Evolutionary conservation across 1,140 invertebrate genomes (phyloP).

Genomic region (Heliconius himera): DNA sequence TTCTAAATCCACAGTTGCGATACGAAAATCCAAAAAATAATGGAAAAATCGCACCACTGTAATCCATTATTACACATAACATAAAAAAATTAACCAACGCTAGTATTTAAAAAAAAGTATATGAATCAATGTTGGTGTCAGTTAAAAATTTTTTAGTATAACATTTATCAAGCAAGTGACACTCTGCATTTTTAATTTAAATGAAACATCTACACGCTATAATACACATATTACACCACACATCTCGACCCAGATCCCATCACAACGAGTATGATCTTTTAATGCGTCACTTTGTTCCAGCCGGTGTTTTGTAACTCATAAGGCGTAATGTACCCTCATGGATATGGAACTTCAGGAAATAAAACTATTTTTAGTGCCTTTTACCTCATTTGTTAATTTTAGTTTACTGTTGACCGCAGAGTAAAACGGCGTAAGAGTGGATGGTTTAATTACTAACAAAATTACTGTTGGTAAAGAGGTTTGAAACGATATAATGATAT

Average conservation of each 20-base stretch:
- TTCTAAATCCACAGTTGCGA: neutral
- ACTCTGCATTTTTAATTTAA: neutral
- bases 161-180: neutral
- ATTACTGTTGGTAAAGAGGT: slow-evolving; percentile 10
- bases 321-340: slow-evolving; percentile 49
- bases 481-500: slow-evolving; percentile 6
- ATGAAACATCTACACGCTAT: slow-evolving; percentile 18
- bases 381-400: slow-evolving; percentile 32
- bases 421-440: slow-evolving; percentile 4
- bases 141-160: neutral
- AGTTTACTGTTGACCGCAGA: slow-evolving; percentile 17
- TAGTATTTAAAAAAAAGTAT: neutral
- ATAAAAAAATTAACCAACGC: too few relatives aligned
- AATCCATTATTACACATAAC: too few relatives aligned
- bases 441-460: slow-evolving; percentile 19
- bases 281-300: slow-evolving; percentile 56
- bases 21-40: neutral
- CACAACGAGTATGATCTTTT: slow-evolving; percentile 63
- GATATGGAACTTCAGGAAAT: slow-evolving; percentile 38
- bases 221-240: slow-evolving; percentile 28
- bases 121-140: neutral
- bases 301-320: slow-evolving; percentile 40
- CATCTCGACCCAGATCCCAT: slow-evolving; percentile 51
- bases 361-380: slow-evolving; percentile 36
- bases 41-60: neutral